These are phyloP conservation scores for Hirtodrosophila trivittata DNA, from an alignment of 2,888 invertebrate species.

Conservation along the genomic window DNA sequence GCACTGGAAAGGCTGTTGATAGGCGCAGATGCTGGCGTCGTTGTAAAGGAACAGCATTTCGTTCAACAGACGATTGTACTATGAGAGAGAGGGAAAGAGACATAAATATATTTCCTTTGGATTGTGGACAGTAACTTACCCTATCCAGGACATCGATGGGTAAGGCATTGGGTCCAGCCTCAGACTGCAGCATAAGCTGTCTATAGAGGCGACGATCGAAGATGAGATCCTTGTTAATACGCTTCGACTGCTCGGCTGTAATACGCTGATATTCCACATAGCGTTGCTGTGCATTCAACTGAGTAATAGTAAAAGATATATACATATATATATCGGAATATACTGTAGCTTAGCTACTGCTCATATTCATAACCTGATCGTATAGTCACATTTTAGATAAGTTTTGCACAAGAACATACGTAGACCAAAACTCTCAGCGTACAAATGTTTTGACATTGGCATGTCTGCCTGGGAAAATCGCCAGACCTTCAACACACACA, in stretches of 20 bases:
- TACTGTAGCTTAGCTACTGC: too few relatives aligned
- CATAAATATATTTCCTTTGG: neutral
- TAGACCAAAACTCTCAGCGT: constrained; percentile 35
- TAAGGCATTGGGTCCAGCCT: constrained; percentile 92
- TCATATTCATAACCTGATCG: neutral
- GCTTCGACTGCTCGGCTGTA: constrained; percentile 90
- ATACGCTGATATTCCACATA: constrained; percentile 93
- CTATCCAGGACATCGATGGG: constrained; percentile 92
- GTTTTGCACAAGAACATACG: constrained; percentile 17
- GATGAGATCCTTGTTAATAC: constrained; percentile 87
- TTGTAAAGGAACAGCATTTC: constrained; percentile 95
- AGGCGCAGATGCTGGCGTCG: constrained; percentile 92
- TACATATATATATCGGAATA: neutral
- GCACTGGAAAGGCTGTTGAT: constrained; percentile 92
- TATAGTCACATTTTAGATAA: constrained; percentile 5
- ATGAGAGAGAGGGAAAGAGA: constrained; percentile 54
- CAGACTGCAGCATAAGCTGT: constrained; percentile 90
- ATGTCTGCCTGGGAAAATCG: constrained; percentile 71
- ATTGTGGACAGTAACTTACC: constrained; percentile 84
- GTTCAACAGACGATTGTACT: constrained; percentile 93
- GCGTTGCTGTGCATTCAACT: constrained; percentile 91
- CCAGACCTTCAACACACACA: constrained; percentile 56
- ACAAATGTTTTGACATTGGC: constrained; percentile 68
- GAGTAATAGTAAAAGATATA: constrained; percentile 30
- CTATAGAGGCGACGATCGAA: constrained; percentile 89